These are phyloP conservation scores for Silurus asotus DNA, from an alignment of 2,113 vertebrate species.

Conservation along the genomic window DNA sequence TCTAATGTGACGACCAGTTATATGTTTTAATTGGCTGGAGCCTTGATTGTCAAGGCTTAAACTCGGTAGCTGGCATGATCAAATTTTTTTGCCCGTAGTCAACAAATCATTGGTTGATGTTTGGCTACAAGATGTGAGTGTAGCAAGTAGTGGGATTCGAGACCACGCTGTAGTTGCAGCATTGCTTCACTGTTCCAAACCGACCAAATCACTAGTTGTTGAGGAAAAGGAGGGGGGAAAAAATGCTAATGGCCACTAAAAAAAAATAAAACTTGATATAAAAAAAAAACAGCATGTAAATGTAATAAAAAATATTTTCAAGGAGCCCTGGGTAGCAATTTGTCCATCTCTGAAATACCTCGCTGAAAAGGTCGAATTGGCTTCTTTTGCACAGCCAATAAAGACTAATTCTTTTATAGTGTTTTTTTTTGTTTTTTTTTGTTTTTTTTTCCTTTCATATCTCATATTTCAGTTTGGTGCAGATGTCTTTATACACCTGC, in stretches of 20 bases:
- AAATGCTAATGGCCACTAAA: background rate
- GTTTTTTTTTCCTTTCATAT: background rate
- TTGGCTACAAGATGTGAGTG: background rate
- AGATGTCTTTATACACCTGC: slow-evolving; percentile 63
- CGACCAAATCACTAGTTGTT: background rate
- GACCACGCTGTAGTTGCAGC: background rate
- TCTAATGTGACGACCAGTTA: background rate
- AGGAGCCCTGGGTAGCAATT: background rate
- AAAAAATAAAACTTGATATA: background rate
- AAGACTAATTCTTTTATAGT: background rate
- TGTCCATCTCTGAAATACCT: background rate
- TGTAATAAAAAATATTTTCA: background rate
- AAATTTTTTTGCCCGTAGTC: background rate
- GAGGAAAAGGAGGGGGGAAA: background rate
- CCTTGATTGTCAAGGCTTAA: background rate
- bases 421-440: slow-evolving; percentile 36
- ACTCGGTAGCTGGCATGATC: background rate
- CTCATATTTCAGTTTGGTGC: slow-evolving; percentile 47
- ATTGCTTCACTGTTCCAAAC: background rate
- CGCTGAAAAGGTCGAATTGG: background rate
- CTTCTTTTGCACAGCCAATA: slow-evolving; percentile 16
- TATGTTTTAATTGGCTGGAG: background rate
- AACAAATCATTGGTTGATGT: background rate
- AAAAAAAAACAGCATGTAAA: background rate
- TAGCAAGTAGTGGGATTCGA: background rate